A percentile compares a stretch with the other conserved stretches of the same genome.
Conservation (phyloP, 1,140 invertebrate genomes). For the Hormaphis cornu region DNA sequence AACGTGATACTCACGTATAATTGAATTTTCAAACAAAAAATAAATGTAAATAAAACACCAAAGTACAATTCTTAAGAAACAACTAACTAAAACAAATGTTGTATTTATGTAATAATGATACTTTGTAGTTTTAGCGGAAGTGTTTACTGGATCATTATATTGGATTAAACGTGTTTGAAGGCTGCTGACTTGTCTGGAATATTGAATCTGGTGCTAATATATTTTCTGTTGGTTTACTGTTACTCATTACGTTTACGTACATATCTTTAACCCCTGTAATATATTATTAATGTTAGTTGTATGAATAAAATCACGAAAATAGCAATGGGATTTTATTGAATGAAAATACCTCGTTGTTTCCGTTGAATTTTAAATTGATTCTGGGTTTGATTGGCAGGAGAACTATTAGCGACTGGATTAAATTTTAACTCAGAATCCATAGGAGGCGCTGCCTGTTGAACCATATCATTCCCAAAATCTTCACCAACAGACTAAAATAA, state of each 20-base stretch:
- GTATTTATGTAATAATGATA: too few species aligned
- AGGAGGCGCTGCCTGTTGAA: constrained; percentile 13
- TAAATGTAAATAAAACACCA: neutral
- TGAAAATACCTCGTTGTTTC: constrained; percentile 2
- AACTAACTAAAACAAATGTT: too few species aligned
- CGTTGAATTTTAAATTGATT: constrained; percentile 28
- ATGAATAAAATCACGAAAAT: too few species aligned
- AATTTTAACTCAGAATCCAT: constrained; percentile 21
- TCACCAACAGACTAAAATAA: neutral
- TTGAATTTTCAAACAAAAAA: too few species aligned
- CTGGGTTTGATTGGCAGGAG: constrained; percentile 7
- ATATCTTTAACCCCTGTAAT: constrained; percentile 5
- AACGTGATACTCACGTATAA: neutral
- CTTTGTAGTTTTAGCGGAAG: too few species aligned
- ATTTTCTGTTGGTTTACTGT: constrained; percentile 15
- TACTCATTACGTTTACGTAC: constrained; percentile 26
- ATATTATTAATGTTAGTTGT: neutral
- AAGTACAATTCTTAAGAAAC: neutral
- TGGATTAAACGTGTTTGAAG: constrained; percentile 1
- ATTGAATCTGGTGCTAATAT: constrained; percentile 20
- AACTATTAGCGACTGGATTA: constrained; percentile 28
- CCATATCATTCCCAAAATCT: neutral
- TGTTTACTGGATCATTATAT: neutral
- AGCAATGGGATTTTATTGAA: too few species aligned
- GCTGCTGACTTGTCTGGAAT: neutral